Base-by-base conservation (phyloP, 2,797 vertebrate species). In the Meda fulgida region DNA sequence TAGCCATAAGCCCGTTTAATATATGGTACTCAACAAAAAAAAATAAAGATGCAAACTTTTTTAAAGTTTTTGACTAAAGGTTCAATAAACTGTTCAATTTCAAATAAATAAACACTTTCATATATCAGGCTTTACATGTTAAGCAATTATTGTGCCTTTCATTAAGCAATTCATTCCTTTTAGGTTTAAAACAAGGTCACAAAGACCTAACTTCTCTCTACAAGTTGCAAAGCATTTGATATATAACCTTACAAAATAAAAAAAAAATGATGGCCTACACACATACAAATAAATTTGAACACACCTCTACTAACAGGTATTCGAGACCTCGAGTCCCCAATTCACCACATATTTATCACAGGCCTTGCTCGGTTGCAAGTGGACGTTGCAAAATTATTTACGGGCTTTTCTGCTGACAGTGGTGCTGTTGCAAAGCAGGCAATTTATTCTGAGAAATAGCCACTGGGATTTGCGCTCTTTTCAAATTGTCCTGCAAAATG, bases 371-470 rank as follows among this genome's bases (percentile, higher is more conserved):
- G 75, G 60, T 77, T 72, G 83, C 53, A 43, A 85, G 78, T 77
- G 83, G 53, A 86, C 83, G 16, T 79, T 73, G 77, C 65, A 60
- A 51, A 86, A 87, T 88, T 84, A 85, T 88, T 88, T 85, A 88
- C 66, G 40, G 63, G 34, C 66, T 79, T 87, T 89, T 89, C 78
- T 89, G 89, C 89, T 89, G 87, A 89, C 87, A 67, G 77, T 70
- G 83, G 46, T 75, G 72, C 36, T 76, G 73, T 69, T 85, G 85
- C 87, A 85, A 83, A 85, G 71, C 84, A 88, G 85, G 87, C 87
- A 87, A 89, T 89, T 88, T 88, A 87, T 88, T 84, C 70, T 87
- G 81, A 87, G 84, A 87, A 88, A 88, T 76, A 85, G 69, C 80
- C 87, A 72, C 67, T 80, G 87, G 85, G 89, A 88, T 83, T 87